Evolutionary conservation across 1,140 invertebrate species (phyloP), one percentile per base, ranked within the genome.

Genomic region (Meloidogyne chitwoodi): DNA sequence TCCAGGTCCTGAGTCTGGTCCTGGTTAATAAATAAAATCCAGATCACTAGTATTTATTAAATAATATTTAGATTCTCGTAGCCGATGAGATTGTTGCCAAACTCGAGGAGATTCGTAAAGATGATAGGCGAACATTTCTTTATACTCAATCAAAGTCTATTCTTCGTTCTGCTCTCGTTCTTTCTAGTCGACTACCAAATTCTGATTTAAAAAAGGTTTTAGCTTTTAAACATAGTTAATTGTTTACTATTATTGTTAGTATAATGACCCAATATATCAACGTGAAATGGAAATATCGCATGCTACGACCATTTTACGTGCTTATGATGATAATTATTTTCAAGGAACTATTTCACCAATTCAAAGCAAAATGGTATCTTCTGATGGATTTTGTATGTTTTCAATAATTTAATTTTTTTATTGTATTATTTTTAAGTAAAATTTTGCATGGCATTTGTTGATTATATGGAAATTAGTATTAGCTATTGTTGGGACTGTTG

Each of bases 231-330:
- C 8, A 71, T 19, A 34, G 34, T 0, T 63, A 29, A 22, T n/a
- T 34, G 6, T 64, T 63, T 78, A 5, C 26, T 34, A n/a, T n/a
- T 34, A 66, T 75, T n/a, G 29, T 78, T 44, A 77, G 76, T 26
- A 77, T 44, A 48, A 68, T 56, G 76, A 77, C 44, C 76, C 76
- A 31, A n/a, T 77, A 12, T 31, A 75, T 34, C 77, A 77, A n/a
- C 76, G 73, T 12, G 67, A 64, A 16, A 44, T 19, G 26, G 73
- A 66, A 38, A 27, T 72, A 27, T 41, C 31, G 24, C 27, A 31
- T 44, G 48, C 48, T 31, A 38, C 29, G 24, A 27, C 34, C 16
- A 77, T 77, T 38, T 63, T 77, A 19, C 71, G 68, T n/a, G 41
- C 34, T 22, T 62, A 68, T 64, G 38, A 56, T 74, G 29, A 61